phyloP scores from a whole-genome alignment of 2,888 invertebrate species.

The Eurytoma adleriae region DNA sequence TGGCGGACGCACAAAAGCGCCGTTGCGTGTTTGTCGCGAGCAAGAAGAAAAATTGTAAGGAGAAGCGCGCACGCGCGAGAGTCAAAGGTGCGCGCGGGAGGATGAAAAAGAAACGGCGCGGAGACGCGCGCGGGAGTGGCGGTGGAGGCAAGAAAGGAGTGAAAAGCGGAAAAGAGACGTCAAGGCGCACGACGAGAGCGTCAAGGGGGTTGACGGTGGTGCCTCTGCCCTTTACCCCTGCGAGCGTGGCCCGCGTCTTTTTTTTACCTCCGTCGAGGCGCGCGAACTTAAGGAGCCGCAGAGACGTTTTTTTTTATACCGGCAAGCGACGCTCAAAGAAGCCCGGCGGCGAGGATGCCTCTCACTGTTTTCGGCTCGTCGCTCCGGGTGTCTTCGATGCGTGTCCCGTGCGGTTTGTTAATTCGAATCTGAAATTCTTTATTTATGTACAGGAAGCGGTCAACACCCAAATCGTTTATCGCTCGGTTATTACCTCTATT shows the following conservation, averaged over 20 bases:
- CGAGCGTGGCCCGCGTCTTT: not conserved
- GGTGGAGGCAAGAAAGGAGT: slow-evolving; percentile 23
- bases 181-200: slow-evolving; percentile 35
- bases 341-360: too few relatives aligned
- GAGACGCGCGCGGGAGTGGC: not conserved
- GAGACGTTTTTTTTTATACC: slow-evolving; percentile 26
- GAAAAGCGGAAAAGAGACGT: slow-evolving; percentile 47
- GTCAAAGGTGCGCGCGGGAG: slow-evolving; percentile 17
- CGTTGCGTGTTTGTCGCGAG: slow-evolving; percentile 16
- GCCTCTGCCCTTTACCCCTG: not conserved
- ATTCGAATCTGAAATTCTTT: too few relatives aligned
- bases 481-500: too few relatives aligned
- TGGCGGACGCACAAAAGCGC: slow-evolving; percentile 39
- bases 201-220: slow-evolving; percentile 45
- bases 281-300: slow-evolving; percentile 48
- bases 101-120: slow-evolving; percentile 27
- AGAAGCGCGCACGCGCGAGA: not conserved
- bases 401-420: slow-evolving; percentile 1
- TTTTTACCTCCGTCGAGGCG: slow-evolving; percentile 31
- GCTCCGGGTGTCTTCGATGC: not conserved
- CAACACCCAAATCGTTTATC: too few relatives aligned
- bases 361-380: not conserved
- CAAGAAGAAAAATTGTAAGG: not conserved
- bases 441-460: too few relatives aligned
- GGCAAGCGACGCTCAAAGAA: too few relatives aligned